Evolutionary conservation across 2,888 invertebrate species (phyloP).

Genomic region (Amblyjoppa proteus): DNA sequence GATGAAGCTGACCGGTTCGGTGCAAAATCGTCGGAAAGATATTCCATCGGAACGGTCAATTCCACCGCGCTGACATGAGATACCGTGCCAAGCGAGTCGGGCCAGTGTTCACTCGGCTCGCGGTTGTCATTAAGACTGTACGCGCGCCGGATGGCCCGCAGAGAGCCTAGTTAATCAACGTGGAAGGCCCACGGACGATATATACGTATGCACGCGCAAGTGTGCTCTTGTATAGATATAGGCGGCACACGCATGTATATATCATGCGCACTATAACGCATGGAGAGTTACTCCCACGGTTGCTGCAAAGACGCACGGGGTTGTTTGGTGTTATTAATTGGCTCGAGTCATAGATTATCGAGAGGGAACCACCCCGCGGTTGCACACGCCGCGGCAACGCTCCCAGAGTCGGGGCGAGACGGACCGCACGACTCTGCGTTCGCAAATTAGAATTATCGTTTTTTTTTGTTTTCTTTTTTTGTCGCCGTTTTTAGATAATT

Average conservation of each 20-base stretch:
- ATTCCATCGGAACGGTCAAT: neutral
- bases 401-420: neutral
- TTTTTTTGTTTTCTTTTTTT: no score
- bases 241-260: slow-evolving; percentile 5
- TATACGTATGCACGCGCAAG: neutral
- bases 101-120: slow-evolving; percentile 42
- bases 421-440: neutral
- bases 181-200: slow-evolving; percentile 52
- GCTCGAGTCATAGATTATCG: slow-evolving; percentile 72
- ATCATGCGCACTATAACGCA: neutral
- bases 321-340: slow-evolving; percentile 75
- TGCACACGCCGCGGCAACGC: slow-evolving; percentile 9
- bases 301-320: slow-evolving; percentile 55
- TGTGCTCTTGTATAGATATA: neutral
- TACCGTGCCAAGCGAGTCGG: neutral
- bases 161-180: slow-evolving; percentile 73
- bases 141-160: slow-evolving; percentile 54
- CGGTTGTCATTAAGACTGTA: slow-evolving; percentile 69
- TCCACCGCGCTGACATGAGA: neutral
- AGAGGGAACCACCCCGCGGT: slow-evolving; percentile 56
- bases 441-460: neutral
- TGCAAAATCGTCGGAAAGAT: slow-evolving; percentile 6
- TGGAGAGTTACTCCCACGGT: slow-evolving; percentile 58
- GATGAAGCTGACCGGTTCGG: slow-evolving; percentile 44
- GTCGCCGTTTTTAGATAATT: no score